Percentiles rank a stretch among this genome's conserved stretches.
These are phyloP conservation scores for Equus przewalskii DNA, from an alignment of 2,113 vertebrate species.

Conservation along the genomic window DNA sequence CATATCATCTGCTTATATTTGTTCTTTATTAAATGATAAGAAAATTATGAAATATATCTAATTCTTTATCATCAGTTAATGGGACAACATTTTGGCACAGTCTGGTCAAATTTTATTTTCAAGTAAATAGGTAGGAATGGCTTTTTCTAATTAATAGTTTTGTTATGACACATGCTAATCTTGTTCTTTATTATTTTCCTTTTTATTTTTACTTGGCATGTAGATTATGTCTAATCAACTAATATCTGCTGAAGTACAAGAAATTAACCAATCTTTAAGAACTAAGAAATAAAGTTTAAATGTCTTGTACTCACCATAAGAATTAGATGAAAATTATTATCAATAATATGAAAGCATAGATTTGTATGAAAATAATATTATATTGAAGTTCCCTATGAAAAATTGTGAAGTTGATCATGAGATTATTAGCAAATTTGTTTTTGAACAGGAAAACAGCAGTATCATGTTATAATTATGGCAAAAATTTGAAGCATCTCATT, in stretches of 20 bases:
- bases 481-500: neutral
- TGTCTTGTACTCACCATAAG: neutral
- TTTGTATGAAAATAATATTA: neutral
- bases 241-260: neutral
- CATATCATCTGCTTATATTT: conserved; percentile 2
- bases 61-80: neutral
- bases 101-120: conserved; percentile 40
- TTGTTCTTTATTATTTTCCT: neutral
- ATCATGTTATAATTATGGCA: neutral
- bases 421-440: neutral
- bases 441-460: neutral
- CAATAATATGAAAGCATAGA: neutral
- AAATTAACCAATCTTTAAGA: neutral
- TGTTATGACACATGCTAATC: neutral
- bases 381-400: neutral
- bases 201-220: neutral
- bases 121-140: neutral
- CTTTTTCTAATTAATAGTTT: neutral
- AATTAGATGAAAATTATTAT: neutral
- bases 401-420: neutral
- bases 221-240: neutral
- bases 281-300: neutral
- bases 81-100: neutral
- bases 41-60: neutral
- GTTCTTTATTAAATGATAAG: neutral